These are phyloP conservation scores for Bibio marci DNA, from an alignment of 2,888 invertebrate species.

Conservation along the genomic window DNA sequence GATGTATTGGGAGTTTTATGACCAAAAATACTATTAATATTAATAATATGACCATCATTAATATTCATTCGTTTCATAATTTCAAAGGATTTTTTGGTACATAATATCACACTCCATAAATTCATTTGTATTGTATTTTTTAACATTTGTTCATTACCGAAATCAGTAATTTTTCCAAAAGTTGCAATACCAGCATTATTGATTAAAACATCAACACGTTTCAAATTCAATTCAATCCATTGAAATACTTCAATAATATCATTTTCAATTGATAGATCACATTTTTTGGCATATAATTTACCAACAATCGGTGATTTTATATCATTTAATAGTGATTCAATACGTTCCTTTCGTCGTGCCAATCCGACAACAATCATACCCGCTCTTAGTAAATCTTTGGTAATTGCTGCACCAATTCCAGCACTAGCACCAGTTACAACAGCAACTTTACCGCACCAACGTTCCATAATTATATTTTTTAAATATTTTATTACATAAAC, in stretches of 20 bases:
- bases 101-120: constrained; percentile 25
- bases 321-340: constrained; percentile 15
- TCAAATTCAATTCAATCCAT: constrained; percentile 31
- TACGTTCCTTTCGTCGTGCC: constrained; percentile 31
- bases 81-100: constrained; percentile 28
- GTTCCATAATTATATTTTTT: too few species aligned
- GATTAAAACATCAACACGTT: constrained; percentile 36
- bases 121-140: constrained; percentile 29
- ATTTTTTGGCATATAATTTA: constrained; percentile 22
- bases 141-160: constrained; percentile 14
- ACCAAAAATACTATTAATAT: constrained; percentile 27
- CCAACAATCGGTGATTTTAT: constrained; percentile 13
- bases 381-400: constrained; percentile 27
- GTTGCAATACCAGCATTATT: constrained; percentile 36
- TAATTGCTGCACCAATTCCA: constrained; percentile 39
- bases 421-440: too few species aligned
- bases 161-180: constrained; percentile 10
- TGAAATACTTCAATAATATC: constrained; percentile 35
- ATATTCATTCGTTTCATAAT: constrained; percentile 29
- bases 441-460: too few species aligned
- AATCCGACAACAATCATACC: constrained; percentile 39
- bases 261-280: constrained; percentile 35
- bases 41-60: constrained; percentile 29
- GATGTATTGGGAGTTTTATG: constrained; percentile 8
- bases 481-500: too few species aligned